Conservation (phyloP, 1,140 invertebrate genomes). For the Anadara kagoshimensis region DNA sequence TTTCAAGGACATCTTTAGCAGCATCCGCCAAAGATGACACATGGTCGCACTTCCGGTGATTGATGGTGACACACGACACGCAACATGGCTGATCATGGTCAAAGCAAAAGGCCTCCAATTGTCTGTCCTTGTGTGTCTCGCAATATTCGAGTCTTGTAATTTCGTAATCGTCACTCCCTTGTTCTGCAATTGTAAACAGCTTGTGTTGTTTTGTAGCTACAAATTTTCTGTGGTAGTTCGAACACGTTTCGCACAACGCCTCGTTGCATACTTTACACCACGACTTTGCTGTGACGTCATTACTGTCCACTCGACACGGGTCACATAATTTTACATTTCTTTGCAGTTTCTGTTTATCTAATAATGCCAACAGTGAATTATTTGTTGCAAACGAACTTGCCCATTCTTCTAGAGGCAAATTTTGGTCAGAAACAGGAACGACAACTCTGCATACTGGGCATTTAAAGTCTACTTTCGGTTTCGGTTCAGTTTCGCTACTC, state of each 20-base stretch:
- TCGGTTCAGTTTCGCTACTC: too few relatives aligned
- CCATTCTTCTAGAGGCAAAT: neutral
- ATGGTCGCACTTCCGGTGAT: constrained; percentile 15
- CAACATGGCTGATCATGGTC: constrained; percentile 20
- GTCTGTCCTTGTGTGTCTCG: neutral
- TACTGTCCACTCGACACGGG: neutral
- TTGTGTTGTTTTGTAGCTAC: constrained; percentile 5
- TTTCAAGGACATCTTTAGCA: neutral
- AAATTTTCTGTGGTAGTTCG: neutral
- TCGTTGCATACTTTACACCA: constrained; percentile 11
- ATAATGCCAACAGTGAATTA: neutral
- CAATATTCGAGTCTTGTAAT: neutral
- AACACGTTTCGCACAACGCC: constrained; percentile 8
- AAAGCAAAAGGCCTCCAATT: constrained; percentile 17
- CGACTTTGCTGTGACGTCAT: constrained; percentile 1
- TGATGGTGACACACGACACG: constrained; percentile 7
- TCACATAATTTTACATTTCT: neutral
- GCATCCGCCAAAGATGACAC: constrained; percentile 9
- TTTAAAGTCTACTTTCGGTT: neutral
- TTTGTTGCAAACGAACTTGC: neutral
- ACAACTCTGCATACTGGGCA: neutral
- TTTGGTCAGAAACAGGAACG: neutral
- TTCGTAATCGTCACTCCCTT: neutral
- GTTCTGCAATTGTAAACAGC: neutral
- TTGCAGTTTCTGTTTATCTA: neutral